Base-by-base conservation (phyloP, 2,888 invertebrate genomes). In the Hirtodrosophila trivittata region DNA sequence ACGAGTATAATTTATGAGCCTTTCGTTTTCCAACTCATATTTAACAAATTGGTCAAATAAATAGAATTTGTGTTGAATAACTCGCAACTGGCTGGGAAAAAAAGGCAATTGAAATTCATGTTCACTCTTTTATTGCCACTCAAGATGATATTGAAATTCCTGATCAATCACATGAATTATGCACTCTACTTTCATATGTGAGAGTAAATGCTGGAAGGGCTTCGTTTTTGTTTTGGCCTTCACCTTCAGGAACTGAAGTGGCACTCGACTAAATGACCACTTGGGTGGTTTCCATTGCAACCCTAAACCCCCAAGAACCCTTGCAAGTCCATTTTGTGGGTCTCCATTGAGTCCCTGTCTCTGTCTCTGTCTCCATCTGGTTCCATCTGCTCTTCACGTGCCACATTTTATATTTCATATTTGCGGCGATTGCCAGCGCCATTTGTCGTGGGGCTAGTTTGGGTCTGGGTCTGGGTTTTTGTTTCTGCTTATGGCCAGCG, bases 361-460 rank as follows among this genome's bases (percentile, higher is more conserved):
- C n/a, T n/a, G n/a, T n/a, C 18, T 21, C 18, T 21, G 18, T 5
- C 18, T 21, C 18, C 72, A 58, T 33, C 41, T 71, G 57, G 16
- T 37, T 43, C 30, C 51, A 56, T 52, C 43, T 52, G 41, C 52
- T n/a, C n/a, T 46, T 52, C 57, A 71, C 50, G 58, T 66, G 66
- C 10, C 69, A 66, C 67, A 66, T 51, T 75, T 62, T 73, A 37
- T 39, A 68, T 64, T 18, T 62, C 64, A 68, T 70, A 68, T 83
- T 78, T 83, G 77, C 47, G 65, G 68, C 74, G 68, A 63, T 69
- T 51, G 51, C 33, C 33, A 62, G 32, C 38, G 37, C 60, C 62
- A 67, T 70, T 83, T 77, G 73, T 80, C 58, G 33, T 54, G n/a
- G n/a, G n/a, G n/a, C n/a, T n/a, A n/a, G n/a, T n/a, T n/a, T 37